These are phyloP conservation scores for Alosa sapidissima DNA, from an alignment of 2,797 vertebrate genomes.

Conservation along the genomic window DNA sequence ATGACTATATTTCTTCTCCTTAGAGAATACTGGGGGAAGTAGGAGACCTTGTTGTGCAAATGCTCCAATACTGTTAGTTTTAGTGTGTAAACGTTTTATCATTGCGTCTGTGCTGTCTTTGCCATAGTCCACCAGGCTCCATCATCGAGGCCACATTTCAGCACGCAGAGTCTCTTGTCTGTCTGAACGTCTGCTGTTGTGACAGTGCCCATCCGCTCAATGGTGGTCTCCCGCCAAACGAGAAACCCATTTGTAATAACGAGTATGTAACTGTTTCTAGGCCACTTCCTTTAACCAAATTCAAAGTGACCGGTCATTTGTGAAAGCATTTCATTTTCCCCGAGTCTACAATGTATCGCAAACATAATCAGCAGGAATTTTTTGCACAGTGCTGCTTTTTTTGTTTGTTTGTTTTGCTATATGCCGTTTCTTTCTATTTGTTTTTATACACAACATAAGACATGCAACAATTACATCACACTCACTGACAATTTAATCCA, in stretches of 20 bases:
- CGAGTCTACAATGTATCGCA: constrained; percentile 38
- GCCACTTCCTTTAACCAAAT: constrained; percentile 49
- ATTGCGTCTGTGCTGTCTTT: constrained; percentile 10
- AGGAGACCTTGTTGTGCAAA: neutral
- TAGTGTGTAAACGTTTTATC: constrained; percentile 12
- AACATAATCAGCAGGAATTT: constrained; percentile 43
- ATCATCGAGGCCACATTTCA: neutral
- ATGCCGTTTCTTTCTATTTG: neutral
- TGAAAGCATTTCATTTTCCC: constrained; percentile 57
- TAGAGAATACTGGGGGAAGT: constrained; percentile 33
- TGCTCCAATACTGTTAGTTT: constrained; percentile 21
- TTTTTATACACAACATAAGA: neutral
- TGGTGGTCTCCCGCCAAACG: neutral
- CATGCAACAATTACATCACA: neutral
- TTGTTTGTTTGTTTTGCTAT: neutral
- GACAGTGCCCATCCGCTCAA: neutral
- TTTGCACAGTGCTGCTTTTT: neutral
- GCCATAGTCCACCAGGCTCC: neutral
- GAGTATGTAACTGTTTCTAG: constrained; percentile 54
- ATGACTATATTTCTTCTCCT: constrained; percentile 52
- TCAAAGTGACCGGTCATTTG: constrained; percentile 58
- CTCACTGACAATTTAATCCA: neutral
- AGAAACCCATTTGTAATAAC: constrained; percentile 13
- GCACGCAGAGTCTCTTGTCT: neutral
- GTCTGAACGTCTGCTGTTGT: constrained; percentile 2